Evolutionary conservation across 2,888 invertebrate species (phyloP).

Genomic region (Plusia festucae): DNA sequence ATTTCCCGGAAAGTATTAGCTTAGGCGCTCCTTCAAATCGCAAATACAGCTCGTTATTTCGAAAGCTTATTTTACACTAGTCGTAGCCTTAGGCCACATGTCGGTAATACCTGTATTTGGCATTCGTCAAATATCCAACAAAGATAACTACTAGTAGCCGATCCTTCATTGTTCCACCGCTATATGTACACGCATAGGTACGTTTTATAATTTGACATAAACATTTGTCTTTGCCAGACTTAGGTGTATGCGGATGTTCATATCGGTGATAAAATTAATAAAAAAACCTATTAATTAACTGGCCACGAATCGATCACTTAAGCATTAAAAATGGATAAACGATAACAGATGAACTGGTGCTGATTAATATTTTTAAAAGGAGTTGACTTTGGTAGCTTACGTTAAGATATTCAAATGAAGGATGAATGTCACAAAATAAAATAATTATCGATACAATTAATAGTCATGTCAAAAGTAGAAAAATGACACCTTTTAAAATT

Average conservation of each 20-base stretch:
- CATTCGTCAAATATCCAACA: constrained; percentile 63
- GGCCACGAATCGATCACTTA: constrained; percentile 36
- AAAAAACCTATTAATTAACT: constrained; percentile 25
- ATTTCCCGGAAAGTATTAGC: constrained; percentile 79
- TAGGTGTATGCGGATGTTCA: constrained; percentile 37
- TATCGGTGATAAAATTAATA: constrained; percentile 34
- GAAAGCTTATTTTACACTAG: constrained; percentile 77
- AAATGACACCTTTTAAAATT: background rate
- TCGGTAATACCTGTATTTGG: constrained; percentile 64
- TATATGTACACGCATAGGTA: constrained; percentile 40
- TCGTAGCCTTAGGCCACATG: constrained; percentile 65
- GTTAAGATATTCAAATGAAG: constrained; percentile 4
- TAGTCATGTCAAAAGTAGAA: background rate
- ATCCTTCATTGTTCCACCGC: constrained; percentile 50
- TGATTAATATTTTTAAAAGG: constrained; percentile 27
- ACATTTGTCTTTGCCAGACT: constrained; percentile 53
- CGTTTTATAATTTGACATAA: constrained; percentile 49
- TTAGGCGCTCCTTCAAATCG: constrained; percentile 71
- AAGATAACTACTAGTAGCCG: constrained; percentile 51
- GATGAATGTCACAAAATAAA: constrained; percentile 4
- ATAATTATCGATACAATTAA: background rate
- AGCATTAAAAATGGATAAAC: constrained; percentile 33
- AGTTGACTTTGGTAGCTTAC: constrained; percentile 11
- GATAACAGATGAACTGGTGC: constrained; percentile 38
- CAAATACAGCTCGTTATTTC: constrained; percentile 79